Evolutionary conservation across 1,140 invertebrate genomes (phyloP), one percentile per base, ranked within the genome.

Genomic region (Amyelois transitella): DNA sequence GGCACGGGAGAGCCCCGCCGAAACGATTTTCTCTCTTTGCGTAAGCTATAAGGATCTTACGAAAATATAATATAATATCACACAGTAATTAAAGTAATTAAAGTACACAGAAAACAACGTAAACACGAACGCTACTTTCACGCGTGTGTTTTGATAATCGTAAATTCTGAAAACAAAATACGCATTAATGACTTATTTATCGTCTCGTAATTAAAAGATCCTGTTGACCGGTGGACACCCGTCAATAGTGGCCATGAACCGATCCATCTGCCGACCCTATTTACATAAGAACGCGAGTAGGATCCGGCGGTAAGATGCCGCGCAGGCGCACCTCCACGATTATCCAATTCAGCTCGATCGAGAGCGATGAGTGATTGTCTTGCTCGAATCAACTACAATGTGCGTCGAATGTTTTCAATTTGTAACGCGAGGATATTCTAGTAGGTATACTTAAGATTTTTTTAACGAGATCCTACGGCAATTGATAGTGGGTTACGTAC

Each of bases 341-440:
- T 82, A 80, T 82, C 77, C 77, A 80, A 82, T 82, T 82, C 72
- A 80, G 69, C 58, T 58, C 70, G 69, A 81, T 79, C 71, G 69
- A 72, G 66, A 64, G 58, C 67, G 63, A 77, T 79, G 76, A 77
- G 69, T 81, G 70, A 74, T 63, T 66, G 69, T 64, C 70, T 77
- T 67, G 20, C 12, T 38, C 12, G 32, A 38, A 14, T 14, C 32
- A 14, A 38, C 32, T 14, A 14, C n/a, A 8, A 38, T 14, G 6
- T 38, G 4, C n/a, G 32, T 38, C 32, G n/a, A 38, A 38, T 38
- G n/a, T 38, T 38, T 38, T 38, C 12, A 38, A 38, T 38, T 12
- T 28, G 25, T 8, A 12, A 28, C 1, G 25, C 25, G 7, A 28
- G 25, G 25, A 28, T 28, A 12, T 28, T 28, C 3, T 28, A 12